Percentiles rank a stretch among this genome's conserved stretches.
Evolutionary conservation across 2,113 vertebrate species (phyloP).

Genomic region (Urocynchramus pylzowi): DNA sequence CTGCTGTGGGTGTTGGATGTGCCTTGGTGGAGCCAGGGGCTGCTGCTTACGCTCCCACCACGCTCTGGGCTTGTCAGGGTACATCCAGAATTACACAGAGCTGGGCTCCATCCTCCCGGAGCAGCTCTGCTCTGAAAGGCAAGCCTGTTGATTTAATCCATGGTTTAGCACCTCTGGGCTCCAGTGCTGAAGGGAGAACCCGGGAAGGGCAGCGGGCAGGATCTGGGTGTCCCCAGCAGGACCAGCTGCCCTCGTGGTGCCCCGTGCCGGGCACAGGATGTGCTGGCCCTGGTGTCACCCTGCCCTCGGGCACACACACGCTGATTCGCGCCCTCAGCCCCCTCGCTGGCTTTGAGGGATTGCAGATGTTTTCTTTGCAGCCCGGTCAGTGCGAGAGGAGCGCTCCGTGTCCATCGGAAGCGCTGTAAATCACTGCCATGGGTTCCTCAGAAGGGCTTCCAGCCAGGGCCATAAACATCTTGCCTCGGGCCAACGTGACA

Average conservation of each 20-base stretch:
- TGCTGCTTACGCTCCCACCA: rapidly evolving
- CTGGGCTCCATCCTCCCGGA: neutral
- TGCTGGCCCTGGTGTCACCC: neutral
- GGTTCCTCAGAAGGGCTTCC: slow-evolving; percentile 47
- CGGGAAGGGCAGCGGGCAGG: neutral
- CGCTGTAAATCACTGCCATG: neutral
- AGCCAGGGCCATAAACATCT: slow-evolving; percentile 3
- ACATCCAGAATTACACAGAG: neutral
- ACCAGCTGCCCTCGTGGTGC: neutral
- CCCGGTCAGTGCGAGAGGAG: neutral
- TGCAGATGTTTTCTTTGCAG: neutral
- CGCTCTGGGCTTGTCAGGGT: neutral
- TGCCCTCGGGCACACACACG: neutral
- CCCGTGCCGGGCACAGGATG: rapidly evolving
- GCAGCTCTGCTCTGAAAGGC: neutral
- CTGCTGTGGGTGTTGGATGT: neutral
- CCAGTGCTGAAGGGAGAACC: neutral
- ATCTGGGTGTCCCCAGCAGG: rapidly evolving
- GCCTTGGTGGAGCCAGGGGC: rapidly evolving
- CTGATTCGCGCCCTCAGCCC: neutral
- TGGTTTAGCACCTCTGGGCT: neutral
- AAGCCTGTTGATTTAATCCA: neutral
- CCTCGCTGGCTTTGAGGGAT: neutral
- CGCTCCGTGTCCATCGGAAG: neutral
- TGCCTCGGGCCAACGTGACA: neutral